phyloP scores from a whole-genome alignment of 1,140 invertebrate genomes.

The Aricia agestis region DNA sequence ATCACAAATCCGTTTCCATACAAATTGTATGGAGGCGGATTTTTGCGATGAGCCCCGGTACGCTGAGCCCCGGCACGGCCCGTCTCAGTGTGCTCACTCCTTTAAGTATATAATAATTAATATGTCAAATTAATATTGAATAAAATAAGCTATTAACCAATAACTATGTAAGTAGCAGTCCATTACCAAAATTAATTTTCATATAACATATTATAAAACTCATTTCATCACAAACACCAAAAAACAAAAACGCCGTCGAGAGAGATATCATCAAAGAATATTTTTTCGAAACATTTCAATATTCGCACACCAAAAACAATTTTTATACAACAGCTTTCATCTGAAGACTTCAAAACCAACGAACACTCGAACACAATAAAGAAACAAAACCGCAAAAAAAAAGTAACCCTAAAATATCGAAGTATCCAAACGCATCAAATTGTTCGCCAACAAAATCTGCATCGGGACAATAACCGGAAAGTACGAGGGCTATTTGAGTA shows the following conservation, averaged over 20 bases:
- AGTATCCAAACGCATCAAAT: slow-evolving; percentile 18
- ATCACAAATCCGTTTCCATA: no score
- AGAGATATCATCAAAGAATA: not conserved
- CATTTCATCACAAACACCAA: not conserved
- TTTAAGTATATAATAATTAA: no score
- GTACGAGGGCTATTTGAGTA: slow-evolving; percentile 43
- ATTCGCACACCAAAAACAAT: not conserved
- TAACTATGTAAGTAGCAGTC: no score
- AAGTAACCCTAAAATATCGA: not conserved
- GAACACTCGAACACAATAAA: not conserved
- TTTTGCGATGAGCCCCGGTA: no score
- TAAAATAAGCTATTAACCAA: no score
- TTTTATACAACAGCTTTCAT: not conserved
- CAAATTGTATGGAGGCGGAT: no score
- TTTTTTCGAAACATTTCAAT: not conserved
- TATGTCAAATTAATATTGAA: no score
- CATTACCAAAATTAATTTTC: no score
- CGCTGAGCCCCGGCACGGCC: no score
- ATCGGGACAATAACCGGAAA: slow-evolving; percentile 32
- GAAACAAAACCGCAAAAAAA: not conserved
- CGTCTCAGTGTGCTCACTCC: no score
- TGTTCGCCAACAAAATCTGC: slow-evolving; percentile 27
- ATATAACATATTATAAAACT: no score
- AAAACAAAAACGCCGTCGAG: not conserved
- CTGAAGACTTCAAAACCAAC: not conserved